A percentile compares a stretch with the other conserved stretches of the same genome.
phyloP scores from a whole-genome alignment of 1,140 invertebrate species.

The Periplaneta americana region DNA sequence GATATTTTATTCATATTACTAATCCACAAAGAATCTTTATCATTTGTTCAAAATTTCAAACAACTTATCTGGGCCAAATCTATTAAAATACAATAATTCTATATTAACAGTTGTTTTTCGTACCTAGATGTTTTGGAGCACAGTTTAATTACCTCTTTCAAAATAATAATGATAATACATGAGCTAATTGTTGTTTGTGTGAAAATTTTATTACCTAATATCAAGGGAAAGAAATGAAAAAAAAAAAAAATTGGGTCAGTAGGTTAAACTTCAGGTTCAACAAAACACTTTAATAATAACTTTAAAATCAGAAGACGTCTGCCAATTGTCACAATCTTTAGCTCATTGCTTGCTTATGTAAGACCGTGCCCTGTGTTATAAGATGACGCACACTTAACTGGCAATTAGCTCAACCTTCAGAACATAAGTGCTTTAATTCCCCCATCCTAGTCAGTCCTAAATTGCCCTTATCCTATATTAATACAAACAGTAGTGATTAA shows the following conservation, averaged over 20 bases:
- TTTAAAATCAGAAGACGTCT: not conserved
- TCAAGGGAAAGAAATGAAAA: not conserved
- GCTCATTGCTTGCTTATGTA: not conserved
- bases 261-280: not conserved
- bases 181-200: not conserved
- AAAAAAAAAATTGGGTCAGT: not conserved
- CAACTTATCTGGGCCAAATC: not conserved
- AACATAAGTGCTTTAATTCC: not conserved
- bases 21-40: not conserved
- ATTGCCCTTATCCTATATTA: not conserved
- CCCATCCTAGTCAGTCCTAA: not conserved
- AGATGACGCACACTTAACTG: not conserved
- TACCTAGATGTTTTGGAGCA: not conserved
- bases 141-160: not conserved
- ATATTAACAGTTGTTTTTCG: not conserved
- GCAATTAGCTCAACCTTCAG: not conserved
- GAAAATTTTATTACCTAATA: not conserved
- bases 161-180: not conserved
- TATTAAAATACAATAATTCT: not conserved
- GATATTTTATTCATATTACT: not conserved
- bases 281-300: not conserved
- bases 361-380: not conserved
- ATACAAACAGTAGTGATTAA: too few species aligned
- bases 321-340: not conserved
- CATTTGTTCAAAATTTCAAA: not conserved